Base-by-base conservation (phyloP, 2,888 invertebrate species). In the Ophion ventricosus region DNA sequence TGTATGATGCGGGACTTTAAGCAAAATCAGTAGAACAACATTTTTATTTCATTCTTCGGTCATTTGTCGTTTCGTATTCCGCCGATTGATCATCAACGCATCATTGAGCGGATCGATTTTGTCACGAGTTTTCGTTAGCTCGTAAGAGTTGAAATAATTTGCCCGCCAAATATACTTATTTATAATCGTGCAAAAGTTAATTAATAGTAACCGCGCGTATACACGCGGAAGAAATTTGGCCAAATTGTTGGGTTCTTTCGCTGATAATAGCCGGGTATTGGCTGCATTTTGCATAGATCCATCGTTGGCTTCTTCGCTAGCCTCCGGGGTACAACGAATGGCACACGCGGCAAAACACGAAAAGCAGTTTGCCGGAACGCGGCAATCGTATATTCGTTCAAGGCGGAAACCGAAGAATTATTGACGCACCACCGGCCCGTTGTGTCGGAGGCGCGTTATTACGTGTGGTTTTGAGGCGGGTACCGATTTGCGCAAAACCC, bases 401-500 rank as follows among this genome's bases (percentile, higher is more conserved):
- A 63, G 63, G 43, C 63, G 70, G 40, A 63, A 74, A 61, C 75
- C 35, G 79, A 84, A 76, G 79, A 85, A 85, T 85, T 75, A 85
- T 85, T 80, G 74, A 82, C 76, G 80, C 69, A 74, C 74, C 54
- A 1, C 64, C 14, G 56, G 26, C 35, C 61, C 57, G 75, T 84
- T 79, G 82, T 80, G 61, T 80, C 74, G 79, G 86, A 87, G 79
- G 88, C 88, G 82, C 89, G 89, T 91, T 91, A 91, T 90, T 90
- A 89, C 89, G 83, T 88, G 88, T 82, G 88, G 87, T 87, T 87
- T 87, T 84, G 85, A 87, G 88, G 85, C 85, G 83, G 83, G 84
- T 82, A 85, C 79, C 79, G 82, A 56, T 85, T 77, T 80, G 77
- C 67, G 69, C 66, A 43, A 49, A 49, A 49, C 49, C 49, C 49